Conservation (phyloP, 2,113 vertebrate species). For the Gasterosteus aculeatus region DNA sequence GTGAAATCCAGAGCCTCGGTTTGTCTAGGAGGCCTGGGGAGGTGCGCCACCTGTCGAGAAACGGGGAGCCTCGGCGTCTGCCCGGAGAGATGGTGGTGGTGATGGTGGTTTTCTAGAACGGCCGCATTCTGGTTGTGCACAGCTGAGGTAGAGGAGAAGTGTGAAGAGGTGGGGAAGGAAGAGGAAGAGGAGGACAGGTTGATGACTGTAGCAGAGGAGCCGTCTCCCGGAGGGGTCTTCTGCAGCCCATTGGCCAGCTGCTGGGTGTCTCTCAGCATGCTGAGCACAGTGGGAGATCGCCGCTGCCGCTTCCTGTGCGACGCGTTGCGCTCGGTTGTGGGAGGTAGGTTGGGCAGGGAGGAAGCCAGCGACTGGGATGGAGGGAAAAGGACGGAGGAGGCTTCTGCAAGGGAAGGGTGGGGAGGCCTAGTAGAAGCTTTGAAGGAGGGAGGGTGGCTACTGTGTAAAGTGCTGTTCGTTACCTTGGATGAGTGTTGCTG, state of each 20-base stretch:
- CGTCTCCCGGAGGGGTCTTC: slow-evolving; percentile 58
- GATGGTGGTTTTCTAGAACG: slow-evolving; percentile 63
- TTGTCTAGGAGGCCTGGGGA: slow-evolving; percentile 57
- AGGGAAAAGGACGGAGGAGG: slow-evolving; percentile 71
- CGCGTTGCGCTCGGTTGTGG: slow-evolving; percentile 56
- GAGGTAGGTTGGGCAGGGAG: slow-evolving; percentile 70
- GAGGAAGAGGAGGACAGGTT: slow-evolving; percentile 71
- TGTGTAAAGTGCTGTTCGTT: slow-evolving; percentile 92
- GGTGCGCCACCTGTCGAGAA: slow-evolving; percentile 56
- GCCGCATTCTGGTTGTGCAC: slow-evolving; percentile 61
- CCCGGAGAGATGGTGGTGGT: slow-evolving; percentile 51
- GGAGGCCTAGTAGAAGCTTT: slow-evolving; percentile 66
- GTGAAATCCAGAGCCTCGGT: slow-evolving; percentile 74
- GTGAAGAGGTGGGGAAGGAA: slow-evolving; percentile 44
- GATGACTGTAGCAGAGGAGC: slow-evolving; percentile 61
- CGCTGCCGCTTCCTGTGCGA: slow-evolving; percentile 74
- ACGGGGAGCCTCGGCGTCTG: slow-evolving; percentile 48
- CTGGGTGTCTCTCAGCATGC: slow-evolving; percentile 68
- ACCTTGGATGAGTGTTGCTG: slow-evolving; percentile 75
- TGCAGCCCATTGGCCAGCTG: slow-evolving; percentile 59
- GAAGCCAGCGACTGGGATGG: slow-evolving; percentile 69
- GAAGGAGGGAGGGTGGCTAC: slow-evolving; percentile 71
- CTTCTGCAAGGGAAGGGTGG: slow-evolving; percentile 65
- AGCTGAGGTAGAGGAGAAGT: slow-evolving; percentile 76
- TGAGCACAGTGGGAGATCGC: slow-evolving; percentile 71